Evolutionary conservation across 1,140 invertebrate genomes (phyloP).

Genomic region (Drosophila lowei): DNA sequence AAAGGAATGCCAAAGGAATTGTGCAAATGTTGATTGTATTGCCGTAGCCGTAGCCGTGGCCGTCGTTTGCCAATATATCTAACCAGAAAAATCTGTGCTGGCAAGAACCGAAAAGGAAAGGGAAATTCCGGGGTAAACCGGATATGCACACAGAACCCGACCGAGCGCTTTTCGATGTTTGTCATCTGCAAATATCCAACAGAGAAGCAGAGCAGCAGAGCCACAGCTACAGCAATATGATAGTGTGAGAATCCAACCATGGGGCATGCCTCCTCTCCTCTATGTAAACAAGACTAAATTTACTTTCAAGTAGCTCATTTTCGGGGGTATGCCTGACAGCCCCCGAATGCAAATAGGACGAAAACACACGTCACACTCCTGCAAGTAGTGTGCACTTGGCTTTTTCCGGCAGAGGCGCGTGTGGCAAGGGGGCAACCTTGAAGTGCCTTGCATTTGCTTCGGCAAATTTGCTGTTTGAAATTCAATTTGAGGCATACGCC

Average conservation of each 20-base stretch:
- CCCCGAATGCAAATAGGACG: slow-evolving; percentile 67
- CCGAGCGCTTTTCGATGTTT: slow-evolving; percentile 56
- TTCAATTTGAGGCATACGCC: slow-evolving; percentile 59
- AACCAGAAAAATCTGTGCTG: slow-evolving; percentile 44
- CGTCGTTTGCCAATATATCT: slow-evolving; percentile 36
- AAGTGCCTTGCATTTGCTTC: slow-evolving; percentile 31
- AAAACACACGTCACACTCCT: slow-evolving; percentile 15
- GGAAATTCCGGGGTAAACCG: slow-evolving; percentile 57
- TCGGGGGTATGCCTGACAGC: slow-evolving; percentile 52
- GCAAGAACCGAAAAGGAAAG: slow-evolving; percentile 35
- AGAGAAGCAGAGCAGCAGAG: slow-evolving; percentile 7
- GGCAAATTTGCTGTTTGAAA: slow-evolving; percentile 45
- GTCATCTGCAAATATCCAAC: slow-evolving; percentile 65
- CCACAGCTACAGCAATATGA: slow-evolving; percentile 2
- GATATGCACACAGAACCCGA: slow-evolving; percentile 59
- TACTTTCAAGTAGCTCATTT: slow-evolving; percentile 68
- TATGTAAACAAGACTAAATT: slow-evolving; percentile 69
- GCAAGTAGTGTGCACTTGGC: no score
- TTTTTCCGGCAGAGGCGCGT: background rate
- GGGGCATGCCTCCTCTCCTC: background rate
- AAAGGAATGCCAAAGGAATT: slow-evolving; percentile 69
- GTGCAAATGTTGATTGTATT: slow-evolving; percentile 76
- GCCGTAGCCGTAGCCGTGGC: slow-evolving; percentile 23
- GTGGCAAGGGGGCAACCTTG: slow-evolving; percentile 43
- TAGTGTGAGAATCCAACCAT: background rate